phyloP scores from a whole-genome alignment of 2,113 vertebrate species.

The Isichthys henryi region DNA sequence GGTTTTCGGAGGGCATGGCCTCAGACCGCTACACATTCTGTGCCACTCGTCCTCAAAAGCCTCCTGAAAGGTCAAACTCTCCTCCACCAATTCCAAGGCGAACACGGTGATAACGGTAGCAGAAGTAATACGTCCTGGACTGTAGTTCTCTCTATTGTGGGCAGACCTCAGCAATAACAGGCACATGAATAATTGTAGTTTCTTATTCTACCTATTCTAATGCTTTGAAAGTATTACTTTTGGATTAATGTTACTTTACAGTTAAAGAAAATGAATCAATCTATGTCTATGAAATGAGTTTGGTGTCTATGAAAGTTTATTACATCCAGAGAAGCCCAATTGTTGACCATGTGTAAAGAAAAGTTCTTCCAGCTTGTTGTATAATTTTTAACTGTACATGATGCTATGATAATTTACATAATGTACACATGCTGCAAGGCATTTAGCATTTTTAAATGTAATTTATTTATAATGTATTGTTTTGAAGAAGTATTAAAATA shows the following conservation, averaged over 20 bases:
- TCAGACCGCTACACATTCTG: constrained; percentile 55
- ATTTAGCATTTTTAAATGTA: constrained; percentile 1
- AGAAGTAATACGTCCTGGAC: not conserved
- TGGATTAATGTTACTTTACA: not conserved
- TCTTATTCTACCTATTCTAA: not conserved
- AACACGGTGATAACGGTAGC: not conserved
- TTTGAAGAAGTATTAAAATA: not conserved
- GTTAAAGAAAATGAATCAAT: not conserved
- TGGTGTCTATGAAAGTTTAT: not conserved
- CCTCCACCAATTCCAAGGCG: constrained; percentile 32
- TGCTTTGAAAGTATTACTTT: not conserved
- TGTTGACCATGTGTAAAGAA: not conserved
- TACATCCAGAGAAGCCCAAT: not conserved
- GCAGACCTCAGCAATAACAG: not conserved
- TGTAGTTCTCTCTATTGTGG: not conserved
- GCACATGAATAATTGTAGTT: not conserved
- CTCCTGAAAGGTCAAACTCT: constrained; percentile 31
- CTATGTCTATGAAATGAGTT: not conserved
- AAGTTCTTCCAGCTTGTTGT: not conserved
- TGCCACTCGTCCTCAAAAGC: constrained; percentile 46
- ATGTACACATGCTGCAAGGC: not conserved
- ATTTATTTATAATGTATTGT: constrained; percentile 8
- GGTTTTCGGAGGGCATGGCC: constrained; percentile 39
- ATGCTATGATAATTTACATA: not conserved
- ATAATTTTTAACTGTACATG: not conserved